phyloP scores from a whole-genome alignment of 2,797 vertebrate species.

The Anas capensis region DNA sequence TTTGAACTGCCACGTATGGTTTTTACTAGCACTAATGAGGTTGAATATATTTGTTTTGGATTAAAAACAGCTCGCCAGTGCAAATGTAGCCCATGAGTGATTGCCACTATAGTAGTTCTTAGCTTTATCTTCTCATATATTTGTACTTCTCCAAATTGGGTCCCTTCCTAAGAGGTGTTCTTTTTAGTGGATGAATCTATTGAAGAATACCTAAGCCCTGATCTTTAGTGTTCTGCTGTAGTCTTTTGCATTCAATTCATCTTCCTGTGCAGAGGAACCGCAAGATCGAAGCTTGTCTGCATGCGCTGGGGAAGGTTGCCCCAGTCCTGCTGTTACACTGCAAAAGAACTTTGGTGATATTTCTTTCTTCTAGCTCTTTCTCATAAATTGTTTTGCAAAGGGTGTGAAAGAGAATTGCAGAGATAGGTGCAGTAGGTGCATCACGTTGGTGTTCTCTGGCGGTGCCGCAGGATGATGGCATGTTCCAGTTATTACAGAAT shows the following conservation, averaged over 20 bases:
- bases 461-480: background rate
- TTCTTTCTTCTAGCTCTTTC: background rate
- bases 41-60: background rate
- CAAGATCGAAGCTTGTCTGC: background rate
- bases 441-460: background rate
- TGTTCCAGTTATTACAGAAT: background rate
- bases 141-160: background rate
- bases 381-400: background rate
- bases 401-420: background rate
- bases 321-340: too few relatives aligned
- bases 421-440: background rate
- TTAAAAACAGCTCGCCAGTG: background rate
- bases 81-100: background rate
- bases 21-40: background rate
- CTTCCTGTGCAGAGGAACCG: too few relatives aligned
- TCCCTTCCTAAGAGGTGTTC: background rate
- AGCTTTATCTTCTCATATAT: background rate
- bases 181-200: background rate
- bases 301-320: background rate
- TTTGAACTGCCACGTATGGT: background rate
- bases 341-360: background rate
- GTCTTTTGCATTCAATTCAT: background rate
- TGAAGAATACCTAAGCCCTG: background rate
- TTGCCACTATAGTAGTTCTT: background rate
- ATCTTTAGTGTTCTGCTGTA: background rate